Base-by-base conservation (phyloP, 1,140 invertebrate genomes). In the Bactericera cockerelli region DNA sequence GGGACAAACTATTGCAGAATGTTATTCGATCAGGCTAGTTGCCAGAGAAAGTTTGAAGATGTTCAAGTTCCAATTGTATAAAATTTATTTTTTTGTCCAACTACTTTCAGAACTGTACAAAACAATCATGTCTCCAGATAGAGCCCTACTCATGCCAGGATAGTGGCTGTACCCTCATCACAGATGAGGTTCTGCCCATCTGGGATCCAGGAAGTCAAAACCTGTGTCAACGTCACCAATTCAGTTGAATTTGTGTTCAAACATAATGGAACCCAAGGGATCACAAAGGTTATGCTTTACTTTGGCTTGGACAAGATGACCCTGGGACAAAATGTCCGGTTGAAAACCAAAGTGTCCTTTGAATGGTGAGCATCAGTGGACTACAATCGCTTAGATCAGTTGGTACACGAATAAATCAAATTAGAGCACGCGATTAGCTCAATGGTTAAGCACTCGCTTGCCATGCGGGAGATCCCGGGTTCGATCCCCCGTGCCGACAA, bases 201-300 rank as follows among this genome's bases (percentile, higher is more conserved):
- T 64, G 42, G 25, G 55, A 62, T 28, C 19, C 16, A 28, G 25
- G 42, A 1, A 49, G 16, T 11, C 19, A 11, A 25, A 10, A 11
- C 36, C n/a, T 65, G 64, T 57, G 31, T 19, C 19, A 77, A 78
- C 64, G 64, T 78, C 2, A 68, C 78, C 10, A 72, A 73, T 61
- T 68, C 65, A 33, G 58, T 82, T 8, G 72, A 70, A 62, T 80
- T 77, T 58, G 63, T 70, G 14, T 68, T 82, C 61, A 63, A 67
- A 61, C 79, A 81, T 61, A 79, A 81, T 64, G 80, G 79, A 10
- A 75, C 75, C 2, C 62, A 68, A 21, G 81, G 81, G 2, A 72
- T 81, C 22, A 63, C 64, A 1, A 69, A 70, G 38, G 66, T 76
- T 26, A 63, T 74, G 22, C 62, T 74, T 16, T 70, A 74, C 61